Evolutionary conservation across 1,140 invertebrate species (phyloP), one percentile per base, ranked within the genome.

Genomic region (Drosophila tsacasi): DNA sequence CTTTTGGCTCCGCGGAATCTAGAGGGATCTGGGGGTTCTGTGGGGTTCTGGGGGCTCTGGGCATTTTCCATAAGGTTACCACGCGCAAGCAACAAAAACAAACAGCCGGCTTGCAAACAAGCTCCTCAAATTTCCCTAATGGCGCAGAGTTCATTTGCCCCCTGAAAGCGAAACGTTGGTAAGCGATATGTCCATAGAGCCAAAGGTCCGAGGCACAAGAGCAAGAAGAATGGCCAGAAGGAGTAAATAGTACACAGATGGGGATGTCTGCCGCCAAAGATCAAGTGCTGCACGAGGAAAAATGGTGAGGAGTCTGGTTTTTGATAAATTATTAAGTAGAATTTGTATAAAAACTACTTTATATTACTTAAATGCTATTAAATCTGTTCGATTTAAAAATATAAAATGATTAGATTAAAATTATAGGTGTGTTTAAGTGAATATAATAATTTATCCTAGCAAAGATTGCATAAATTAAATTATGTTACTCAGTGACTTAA

Each of bases 91-190:
- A 58, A 25, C 19, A 49, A 46, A 42, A 61, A 39, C 40, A 47
- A 73, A 52, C 7, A 57, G 17, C 21, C 30, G 50, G 47, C 64
- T 50, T 30, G 52, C 64, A 79, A 90, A 89, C 78, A 89, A 90
- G 59, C 76, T 73, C 72, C 82, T 90, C 85, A 23, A 90, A 90
- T 90, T 90, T 85, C 85, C 64, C 81, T 90, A 90, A 90, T 90
- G 85, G 85, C 72, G 49, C 81, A 90, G 62, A 90, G 86, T 84
- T 87, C 84, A 89, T 83, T 87, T 89, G 84, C 84, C 84, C 40
- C 65, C 32, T 58, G 58, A 35, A 58, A 57, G 19, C 27, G 40
- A 61, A 71, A 71, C 50, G 54, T 25, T 57, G 67, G 83, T 83
- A 87, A 86, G 42, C 63, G 67, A 84, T 76, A 84, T 78, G 59